Evolutionary conservation across 2,888 invertebrate genomes (phyloP).

Genomic region (Ochlodes sylvanus): DNA sequence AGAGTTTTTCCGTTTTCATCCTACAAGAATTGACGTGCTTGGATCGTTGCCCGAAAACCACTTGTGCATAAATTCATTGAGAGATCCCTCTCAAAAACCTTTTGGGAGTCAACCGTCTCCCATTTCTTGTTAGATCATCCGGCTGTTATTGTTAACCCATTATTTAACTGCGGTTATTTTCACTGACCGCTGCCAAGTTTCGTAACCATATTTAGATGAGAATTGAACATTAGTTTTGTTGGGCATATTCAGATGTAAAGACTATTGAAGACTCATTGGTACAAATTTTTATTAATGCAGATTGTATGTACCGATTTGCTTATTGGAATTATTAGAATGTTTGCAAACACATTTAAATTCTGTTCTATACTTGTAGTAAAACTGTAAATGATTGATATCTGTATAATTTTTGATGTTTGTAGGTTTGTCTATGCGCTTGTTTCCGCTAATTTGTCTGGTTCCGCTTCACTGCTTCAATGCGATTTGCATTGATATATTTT

Average conservation of each 20-base stretch:
- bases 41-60: slow-evolving; percentile 12
- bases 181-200: slow-evolving; percentile 14
- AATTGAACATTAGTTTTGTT: slow-evolving; percentile 11
- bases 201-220: slow-evolving; percentile 7
- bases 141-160: slow-evolving; percentile 18
- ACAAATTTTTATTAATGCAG: too few species aligned
- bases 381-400: too few species aligned
- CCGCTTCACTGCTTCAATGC: too few species aligned
- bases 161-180: slow-evolving; percentile 16
- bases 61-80: slow-evolving; percentile 17
- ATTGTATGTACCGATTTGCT: too few species aligned
- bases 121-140: slow-evolving; percentile 19
- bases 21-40: slow-evolving; percentile 6
- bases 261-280: too few species aligned
- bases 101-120: slow-evolving; percentile 4
- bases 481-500: too few species aligned
- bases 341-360: too few species aligned
- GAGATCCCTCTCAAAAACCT: slow-evolving; percentile 8
- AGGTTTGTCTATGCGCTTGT: too few species aligned
- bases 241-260: neutral
- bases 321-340: too few species aligned
- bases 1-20: neutral
- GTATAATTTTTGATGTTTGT: too few species aligned
- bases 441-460: too few species aligned
- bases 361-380: too few species aligned